A percentile compares a stretch with the other conserved stretches of the same genome.
Evolutionary conservation across 2,797 vertebrate species (phyloP).

Genomic region (Gallinago stenura): DNA sequence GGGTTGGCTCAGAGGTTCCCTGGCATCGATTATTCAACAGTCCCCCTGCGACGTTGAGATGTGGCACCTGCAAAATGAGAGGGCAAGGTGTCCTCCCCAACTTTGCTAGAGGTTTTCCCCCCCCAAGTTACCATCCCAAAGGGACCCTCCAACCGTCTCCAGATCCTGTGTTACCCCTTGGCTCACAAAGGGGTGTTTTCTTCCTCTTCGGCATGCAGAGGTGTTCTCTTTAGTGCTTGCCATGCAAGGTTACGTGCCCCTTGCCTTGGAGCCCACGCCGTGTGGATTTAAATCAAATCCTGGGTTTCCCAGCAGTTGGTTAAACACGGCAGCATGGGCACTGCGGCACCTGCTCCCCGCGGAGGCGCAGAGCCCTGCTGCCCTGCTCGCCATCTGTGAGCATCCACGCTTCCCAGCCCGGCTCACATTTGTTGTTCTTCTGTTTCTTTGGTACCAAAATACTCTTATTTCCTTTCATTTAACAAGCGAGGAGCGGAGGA

Average conservation of each 20-base stretch:
- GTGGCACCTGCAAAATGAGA: background rate
- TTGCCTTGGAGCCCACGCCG: background rate
- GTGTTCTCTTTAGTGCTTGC: background rate
- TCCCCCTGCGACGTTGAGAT: background rate
- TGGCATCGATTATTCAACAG: rapidly evolving
- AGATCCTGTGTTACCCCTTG: background rate
- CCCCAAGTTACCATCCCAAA: background rate
- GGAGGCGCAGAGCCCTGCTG: background rate
- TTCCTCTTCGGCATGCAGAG: background rate
- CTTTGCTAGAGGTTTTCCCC: background rate
- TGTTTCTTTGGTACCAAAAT: background rate
- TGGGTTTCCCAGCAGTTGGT: background rate
- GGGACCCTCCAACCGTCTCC: rapidly evolving
- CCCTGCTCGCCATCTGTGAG: background rate
- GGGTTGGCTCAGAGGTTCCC: background rate
- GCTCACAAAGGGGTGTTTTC: background rate
- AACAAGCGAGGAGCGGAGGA: background rate
- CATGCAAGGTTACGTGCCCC: background rate
- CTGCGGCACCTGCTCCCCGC: rapidly evolving
- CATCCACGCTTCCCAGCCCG: background rate
- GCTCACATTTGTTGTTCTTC: background rate
- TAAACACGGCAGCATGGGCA: background rate
- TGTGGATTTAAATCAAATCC: background rate
- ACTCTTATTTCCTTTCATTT: background rate
- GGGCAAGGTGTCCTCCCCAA: too few relatives aligned